These are phyloP conservation scores for Malacoraja senta DNA, from an alignment of 2,797 vertebrate genomes.

Conservation along the genomic window DNA sequence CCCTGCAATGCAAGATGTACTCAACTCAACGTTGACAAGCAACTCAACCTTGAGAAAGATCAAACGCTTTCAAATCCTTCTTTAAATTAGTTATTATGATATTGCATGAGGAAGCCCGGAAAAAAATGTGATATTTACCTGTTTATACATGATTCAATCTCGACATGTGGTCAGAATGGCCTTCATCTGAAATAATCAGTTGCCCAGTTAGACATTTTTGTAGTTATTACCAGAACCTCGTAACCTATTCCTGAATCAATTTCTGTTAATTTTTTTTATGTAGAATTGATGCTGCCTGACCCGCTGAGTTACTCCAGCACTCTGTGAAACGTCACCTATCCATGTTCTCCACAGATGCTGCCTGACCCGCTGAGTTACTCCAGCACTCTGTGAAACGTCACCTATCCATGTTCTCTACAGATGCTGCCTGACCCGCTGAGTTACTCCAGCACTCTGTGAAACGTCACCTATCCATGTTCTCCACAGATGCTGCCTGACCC, in stretches of 20 bases:
- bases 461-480: too few relatives aligned
- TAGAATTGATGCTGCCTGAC: neutral
- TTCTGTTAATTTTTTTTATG: neutral
- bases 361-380: too few relatives aligned
- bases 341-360: too few relatives aligned
- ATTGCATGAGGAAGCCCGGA: too few relatives aligned
- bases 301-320: too few relatives aligned
- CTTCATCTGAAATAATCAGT: neutral
- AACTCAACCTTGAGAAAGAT: neutral
- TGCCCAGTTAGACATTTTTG: neutral
- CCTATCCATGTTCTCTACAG: too few relatives aligned
- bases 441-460: too few relatives aligned
- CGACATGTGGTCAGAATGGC: neutral
- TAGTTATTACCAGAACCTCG: neutral
- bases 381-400: too few relatives aligned
- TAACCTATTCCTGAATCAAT: neutral
- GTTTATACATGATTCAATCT: neutral
- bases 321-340: too few relatives aligned
- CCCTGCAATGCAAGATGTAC: neutral
- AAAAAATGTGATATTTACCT: neutral
- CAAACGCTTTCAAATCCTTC: neutral
- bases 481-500: too few relatives aligned
- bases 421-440: too few relatives aligned
- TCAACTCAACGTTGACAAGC: neutral
- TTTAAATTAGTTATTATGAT: neutral